Evolutionary conservation across 1,140 invertebrate genomes (phyloP), one percentile per base, ranked within the genome.

Genomic region (Ceratina australensis): DNA sequence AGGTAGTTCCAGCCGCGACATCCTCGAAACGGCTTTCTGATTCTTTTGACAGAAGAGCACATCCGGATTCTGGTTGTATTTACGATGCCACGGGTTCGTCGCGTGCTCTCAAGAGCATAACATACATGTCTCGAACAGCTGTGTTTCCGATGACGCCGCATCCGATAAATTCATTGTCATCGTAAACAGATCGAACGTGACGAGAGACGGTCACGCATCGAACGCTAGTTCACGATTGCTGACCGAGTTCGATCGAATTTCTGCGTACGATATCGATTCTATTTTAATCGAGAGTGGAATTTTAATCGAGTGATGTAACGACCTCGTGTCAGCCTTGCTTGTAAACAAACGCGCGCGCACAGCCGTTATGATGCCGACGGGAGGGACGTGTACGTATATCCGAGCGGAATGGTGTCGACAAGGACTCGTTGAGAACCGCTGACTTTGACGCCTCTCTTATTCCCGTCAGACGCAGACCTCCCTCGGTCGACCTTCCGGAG

Each of bases 401-500:
- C 0, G 10, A 3, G n/a, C 33, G 15, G 16, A 56, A 7, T 8
- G n/a, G 3, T 7, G 18, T 20, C 33, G 24, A n/a, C 1, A 7
- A 4, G 18, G 2, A 22, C 18, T 26, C 16, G 10, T 57, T 78
- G 74, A 79, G 72, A 64, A 67, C 10, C 69, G 8, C 54, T 52
- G 64, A 59, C 24, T 65, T 68, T 66, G 61, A 71, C 49, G 67
- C 26, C 16, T 26, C 47, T 71, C 67, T 68, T 65, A 80, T 65
- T 67, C 61, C 60, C 22, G 54, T 81, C 65, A 63, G 59, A 66
- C 42, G 52, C 71, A 79, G 26, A 49, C 69, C 47, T 82, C 24
- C 59, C 28, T 26, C 20, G 54, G 66, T 22, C 74, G 77, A 78
- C 59, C 72, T 79, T 73, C 66, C 57, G 56, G 50, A 67, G 72